Conservation (phyloP, 1,140 invertebrate genomes). For the Gyrodactylus salaris region DNA sequence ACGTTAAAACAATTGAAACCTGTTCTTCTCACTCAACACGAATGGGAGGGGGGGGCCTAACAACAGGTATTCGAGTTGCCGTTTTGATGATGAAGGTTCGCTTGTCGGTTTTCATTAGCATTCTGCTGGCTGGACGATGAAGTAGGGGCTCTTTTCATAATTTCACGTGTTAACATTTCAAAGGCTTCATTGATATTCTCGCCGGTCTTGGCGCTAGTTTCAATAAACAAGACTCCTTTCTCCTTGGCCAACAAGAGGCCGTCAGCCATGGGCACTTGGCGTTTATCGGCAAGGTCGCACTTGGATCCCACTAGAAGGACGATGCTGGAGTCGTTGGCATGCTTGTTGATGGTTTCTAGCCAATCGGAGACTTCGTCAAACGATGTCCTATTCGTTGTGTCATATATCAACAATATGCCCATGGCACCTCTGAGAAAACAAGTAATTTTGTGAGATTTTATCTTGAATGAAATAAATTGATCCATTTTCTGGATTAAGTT, state of each 20-base stretch:
- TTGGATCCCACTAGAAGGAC: conserved; percentile 95
- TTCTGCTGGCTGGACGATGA: too few relatives aligned
- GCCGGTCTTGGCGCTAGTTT: conserved; percentile 58
- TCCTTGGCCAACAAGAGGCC: not conserved
- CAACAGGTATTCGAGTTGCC: too few relatives aligned
- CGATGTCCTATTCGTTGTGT: conserved; percentile 6
- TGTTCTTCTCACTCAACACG: too few relatives aligned
- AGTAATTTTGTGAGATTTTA: too few relatives aligned
- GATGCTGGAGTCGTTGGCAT: conserved; percentile 99
- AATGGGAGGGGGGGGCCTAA: too few relatives aligned
- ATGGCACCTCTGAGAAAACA: conserved; percentile 22
- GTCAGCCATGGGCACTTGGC: not conserved
- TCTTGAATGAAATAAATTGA: too few relatives aligned
- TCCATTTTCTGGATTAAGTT: too few relatives aligned
- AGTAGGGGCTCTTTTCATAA: conserved; percentile 1
- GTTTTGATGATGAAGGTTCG: too few relatives aligned
- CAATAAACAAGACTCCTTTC: conserved; percentile 40
- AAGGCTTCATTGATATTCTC: conserved; percentile 63
- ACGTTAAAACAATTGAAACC: too few relatives aligned
- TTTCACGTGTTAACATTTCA: not conserved
- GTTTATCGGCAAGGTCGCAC: conserved; percentile 38
- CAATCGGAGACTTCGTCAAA: conserved; percentile 9
- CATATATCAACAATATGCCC: conserved; percentile 12
- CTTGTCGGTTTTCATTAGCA: too few relatives aligned
- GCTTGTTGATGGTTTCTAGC: conserved; percentile 35